A percentile compares a stretch with the other conserved stretches of the same genome.
Evolutionary conservation across 2,797 vertebrate species (phyloP).

Genomic region (Schizothorax lantsangensis): DNA sequence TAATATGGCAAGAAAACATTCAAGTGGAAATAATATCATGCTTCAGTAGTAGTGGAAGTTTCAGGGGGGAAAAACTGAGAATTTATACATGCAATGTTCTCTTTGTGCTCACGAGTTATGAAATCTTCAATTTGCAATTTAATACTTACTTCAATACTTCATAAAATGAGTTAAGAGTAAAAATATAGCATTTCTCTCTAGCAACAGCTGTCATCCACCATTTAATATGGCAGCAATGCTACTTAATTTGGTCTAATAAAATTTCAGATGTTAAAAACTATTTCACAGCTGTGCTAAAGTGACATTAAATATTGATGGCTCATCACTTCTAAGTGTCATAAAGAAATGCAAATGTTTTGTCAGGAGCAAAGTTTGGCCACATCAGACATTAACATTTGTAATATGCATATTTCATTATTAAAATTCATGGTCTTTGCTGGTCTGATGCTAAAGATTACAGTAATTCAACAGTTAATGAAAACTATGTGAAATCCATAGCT

Average conservation of each 20-base stretch:
- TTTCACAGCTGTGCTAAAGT: not conserved
- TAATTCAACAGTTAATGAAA: not conserved
- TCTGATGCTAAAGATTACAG: not conserved
- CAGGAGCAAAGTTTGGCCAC: not conserved
- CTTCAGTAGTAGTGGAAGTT: not conserved
- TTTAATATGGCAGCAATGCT: slow-evolving; percentile 16
- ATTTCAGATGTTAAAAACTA: slow-evolving; percentile 11
- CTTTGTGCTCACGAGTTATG: not conserved
- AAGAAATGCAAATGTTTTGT: not conserved
- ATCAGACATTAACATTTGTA: not conserved
- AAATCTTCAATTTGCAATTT: slow-evolving; percentile 12
- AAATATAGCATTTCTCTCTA: not conserved
- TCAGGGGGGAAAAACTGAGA: not conserved
- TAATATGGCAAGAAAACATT: not conserved
- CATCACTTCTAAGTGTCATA: not conserved
- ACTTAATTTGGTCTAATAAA: slow-evolving; percentile 16
- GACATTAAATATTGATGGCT: slow-evolving; percentile 15
- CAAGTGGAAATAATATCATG: not conserved
- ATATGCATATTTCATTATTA: not conserved
- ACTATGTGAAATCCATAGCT: not conserved
- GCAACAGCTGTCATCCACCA: not conserved
- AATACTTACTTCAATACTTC: not conserved
- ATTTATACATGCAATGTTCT: not conserved
- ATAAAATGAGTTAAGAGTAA: not conserved
- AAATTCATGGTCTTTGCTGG: not conserved